Evolutionary conservation across 2,888 invertebrate species (phyloP), one percentile per base, ranked within the genome.

Genomic region (Nephrocerus scutellatus): DNA sequence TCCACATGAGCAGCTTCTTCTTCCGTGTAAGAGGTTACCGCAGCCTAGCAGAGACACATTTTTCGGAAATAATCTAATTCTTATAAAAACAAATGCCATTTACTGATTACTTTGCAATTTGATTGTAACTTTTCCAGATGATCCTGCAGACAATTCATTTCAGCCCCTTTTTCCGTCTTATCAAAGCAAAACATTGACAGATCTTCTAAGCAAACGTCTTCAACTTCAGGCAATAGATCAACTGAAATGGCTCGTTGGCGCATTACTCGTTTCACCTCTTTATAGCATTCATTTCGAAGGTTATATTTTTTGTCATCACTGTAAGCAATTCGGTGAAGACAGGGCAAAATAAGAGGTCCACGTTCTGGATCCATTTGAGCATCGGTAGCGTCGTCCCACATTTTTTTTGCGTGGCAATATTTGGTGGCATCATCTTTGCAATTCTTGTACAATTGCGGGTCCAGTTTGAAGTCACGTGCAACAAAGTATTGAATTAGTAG

Each of bases 401-500:
- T 77, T 13, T 75, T 74, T 51, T 77, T 81, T 1, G 86, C 87
- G 56, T 84, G 80, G 60, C 95, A 96, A 22, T 82, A 74, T 38
- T 76, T 78, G 4, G 77, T 74, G 3, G 96, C 95, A 71, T 96
- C 95, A 47, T 79, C 77, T 55, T 81, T 84, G 61, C 97, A 98
- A 20, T 84, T 82, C 57, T 80, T 64, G 61, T 89, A 97, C 28
- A 98, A 70, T 52, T 82, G 82, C 0, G 91, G 86, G 67, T 95
- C 93, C 30, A 95, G 70, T 56, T 87, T 90, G 63, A 91, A 98
- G 70, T 97, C 90, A 54, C 98, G 77, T 0, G 92, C 87, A 45
- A 97, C 80, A 68, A 98, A 98, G 68, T 95, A 98, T 62, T 98
- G 95, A 56, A 98, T 91, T 68, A 96, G 91, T 42, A 97, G 73